Evolutionary conservation across 2,888 invertebrate genomes (phyloP).

Genomic region (Phorcus lineatus): DNA sequence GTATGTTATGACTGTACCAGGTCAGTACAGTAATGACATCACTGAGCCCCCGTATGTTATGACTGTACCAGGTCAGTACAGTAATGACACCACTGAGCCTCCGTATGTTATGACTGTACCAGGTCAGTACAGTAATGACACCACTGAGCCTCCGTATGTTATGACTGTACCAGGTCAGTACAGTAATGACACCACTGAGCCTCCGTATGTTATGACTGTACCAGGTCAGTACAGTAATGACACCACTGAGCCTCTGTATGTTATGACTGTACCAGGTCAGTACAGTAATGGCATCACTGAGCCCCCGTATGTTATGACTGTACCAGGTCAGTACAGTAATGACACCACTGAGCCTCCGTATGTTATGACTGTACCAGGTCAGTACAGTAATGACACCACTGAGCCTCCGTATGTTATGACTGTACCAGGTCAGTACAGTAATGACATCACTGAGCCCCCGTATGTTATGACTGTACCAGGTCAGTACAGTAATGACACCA

Average conservation of each 20-base stretch:
- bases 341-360: not conserved
- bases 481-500: no score
- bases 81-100: no score
- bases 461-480: not conserved
- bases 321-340: not conserved
- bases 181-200: not conserved
- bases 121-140: not conserved
- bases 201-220: not conserved
- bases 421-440: not conserved
- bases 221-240: not conserved
- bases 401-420: not conserved
- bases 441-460: not conserved
- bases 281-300: not conserved
- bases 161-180: not conserved
- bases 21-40: no score
- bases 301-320: not conserved
- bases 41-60: no score
- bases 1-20: no score
- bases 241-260: not conserved
- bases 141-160: not conserved
- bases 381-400: not conserved
- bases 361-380: not conserved
- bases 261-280: not conserved
- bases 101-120: no score
- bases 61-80: no score